Evolutionary conservation across 2,113 vertebrate species (phyloP).

Genomic region (Sapayoa aenigma): DNA sequence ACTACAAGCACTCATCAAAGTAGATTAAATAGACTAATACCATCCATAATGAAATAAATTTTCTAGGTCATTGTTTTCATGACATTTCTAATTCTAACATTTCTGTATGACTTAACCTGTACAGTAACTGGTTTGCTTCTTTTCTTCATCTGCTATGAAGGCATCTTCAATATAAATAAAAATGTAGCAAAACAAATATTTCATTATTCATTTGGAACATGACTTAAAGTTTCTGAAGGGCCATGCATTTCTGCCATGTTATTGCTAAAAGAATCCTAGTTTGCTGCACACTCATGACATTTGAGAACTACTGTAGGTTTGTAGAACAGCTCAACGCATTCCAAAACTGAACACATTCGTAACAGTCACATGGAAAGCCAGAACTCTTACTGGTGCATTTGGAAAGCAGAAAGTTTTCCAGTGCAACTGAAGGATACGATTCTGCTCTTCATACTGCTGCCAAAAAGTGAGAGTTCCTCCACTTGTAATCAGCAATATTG

Average conservation of each 20-base stretch:
- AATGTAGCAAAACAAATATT: neutral
- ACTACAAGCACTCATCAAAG: neutral
- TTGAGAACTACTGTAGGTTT: neutral
- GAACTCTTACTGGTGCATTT: neutral
- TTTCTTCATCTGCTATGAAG: neutral
- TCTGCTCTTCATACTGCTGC: neutral
- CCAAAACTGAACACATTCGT: neutral
- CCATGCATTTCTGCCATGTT: neutral
- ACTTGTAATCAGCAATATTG: neutral
- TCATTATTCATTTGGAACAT: neutral
- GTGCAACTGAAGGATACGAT: neutral
- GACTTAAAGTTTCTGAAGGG: neutral
- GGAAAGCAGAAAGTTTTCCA: neutral
- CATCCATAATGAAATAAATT: neutral
- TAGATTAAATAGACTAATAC: neutral
- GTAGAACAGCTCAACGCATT: neutral
- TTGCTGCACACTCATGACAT: neutral
- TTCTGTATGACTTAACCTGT: neutral
- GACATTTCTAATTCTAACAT: neutral
- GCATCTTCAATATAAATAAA: neutral
- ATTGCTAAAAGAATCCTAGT: neutral
- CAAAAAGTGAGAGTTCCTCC: neutral
- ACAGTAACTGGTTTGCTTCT: neutral
- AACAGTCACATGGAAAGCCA: neutral
- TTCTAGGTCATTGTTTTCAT: neutral